A percentile compares a stretch with the other conserved stretches of the same genome.
phyloP scores from a whole-genome alignment of 92 coral and sea anemone genomes.

The Virgularia gustaviana region DNA sequence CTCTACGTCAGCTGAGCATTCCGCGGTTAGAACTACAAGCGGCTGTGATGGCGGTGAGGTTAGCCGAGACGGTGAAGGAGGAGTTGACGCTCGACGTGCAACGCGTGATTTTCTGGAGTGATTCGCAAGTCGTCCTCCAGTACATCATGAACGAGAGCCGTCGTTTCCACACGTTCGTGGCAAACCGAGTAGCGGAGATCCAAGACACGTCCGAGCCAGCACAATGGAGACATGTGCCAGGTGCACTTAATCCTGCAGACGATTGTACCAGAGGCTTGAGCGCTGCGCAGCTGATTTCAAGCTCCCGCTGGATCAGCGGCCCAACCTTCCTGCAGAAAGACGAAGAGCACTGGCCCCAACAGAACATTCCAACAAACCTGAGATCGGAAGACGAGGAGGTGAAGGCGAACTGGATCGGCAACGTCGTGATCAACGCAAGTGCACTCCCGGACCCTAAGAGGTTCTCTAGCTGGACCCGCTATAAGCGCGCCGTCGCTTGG shows the following conservation, averaged over 20 bases:
- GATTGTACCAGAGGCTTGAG: conserved; percentile 56
- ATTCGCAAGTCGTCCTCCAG: conserved; percentile 53
- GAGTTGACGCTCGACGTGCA: conserved; percentile 42
- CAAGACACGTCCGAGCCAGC: conserved; percentile 48
- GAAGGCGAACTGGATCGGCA: background rate
- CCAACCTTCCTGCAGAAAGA: conserved; percentile 41
- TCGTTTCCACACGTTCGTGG: conserved; percentile 63
- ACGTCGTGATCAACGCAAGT: conserved; percentile 12
- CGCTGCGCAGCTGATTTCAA: conserved; percentile 33
- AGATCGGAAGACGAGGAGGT: conserved; percentile 30
- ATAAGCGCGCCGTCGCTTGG: conserved; percentile 55
- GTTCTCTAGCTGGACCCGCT: conserved; percentile 59
- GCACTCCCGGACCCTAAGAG: conserved; percentile 47
- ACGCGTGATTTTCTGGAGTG: conserved; percentile 57
- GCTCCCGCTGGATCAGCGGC: conserved; percentile 55
- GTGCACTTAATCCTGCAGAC: conserved; percentile 50
- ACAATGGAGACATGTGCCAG: conserved; percentile 50
- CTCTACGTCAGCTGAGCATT: conserved; percentile 61
- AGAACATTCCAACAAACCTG: background rate
- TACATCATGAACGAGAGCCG: conserved; percentile 60
- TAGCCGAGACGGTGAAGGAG: conserved; percentile 43
- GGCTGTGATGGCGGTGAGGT: conserved; percentile 51
- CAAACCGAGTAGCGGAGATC: conserved; percentile 59
- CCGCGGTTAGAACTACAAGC: conserved; percentile 67
- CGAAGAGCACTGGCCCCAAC: conserved; percentile 43